phyloP scores from a whole-genome alignment of 1,140 invertebrate genomes.

The Araneus ventricosus region DNA sequence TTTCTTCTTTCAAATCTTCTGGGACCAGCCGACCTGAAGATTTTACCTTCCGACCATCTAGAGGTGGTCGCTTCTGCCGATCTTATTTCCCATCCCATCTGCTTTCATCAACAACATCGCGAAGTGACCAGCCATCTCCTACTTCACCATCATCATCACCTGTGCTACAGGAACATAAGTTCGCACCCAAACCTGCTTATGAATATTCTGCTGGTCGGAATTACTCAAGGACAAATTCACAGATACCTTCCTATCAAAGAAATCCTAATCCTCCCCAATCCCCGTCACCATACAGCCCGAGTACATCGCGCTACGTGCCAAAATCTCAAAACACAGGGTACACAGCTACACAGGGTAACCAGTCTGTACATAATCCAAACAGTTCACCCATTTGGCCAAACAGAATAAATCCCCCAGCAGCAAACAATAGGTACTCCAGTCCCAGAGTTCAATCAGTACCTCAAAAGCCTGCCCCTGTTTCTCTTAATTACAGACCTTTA shows the following conservation, averaged over 20 bases:
- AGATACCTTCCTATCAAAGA: background rate
- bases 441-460: background rate
- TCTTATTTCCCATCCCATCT: slow-evolving; percentile 72
- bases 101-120: slow-evolving; percentile 27
- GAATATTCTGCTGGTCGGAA: slow-evolving; percentile 31
- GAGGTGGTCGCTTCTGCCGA: slow-evolving; percentile 67
- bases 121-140: background rate
- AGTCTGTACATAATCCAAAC: background rate
- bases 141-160: background rate
- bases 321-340: background rate
- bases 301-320: slow-evolving; percentile 13
- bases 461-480: background rate
- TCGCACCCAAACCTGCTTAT: background rate
- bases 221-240: background rate
- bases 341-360: background rate
- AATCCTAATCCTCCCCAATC: background rate
- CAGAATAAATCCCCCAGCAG: background rate
- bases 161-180: background rate
- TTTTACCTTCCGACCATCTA: slow-evolving; percentile 64
- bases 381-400: slow-evolving; percentile 45
- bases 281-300: background rate
- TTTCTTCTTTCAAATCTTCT: slow-evolving; percentile 25
- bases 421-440: background rate
- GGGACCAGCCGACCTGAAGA: background rate
- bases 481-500: background rate